Conservation (phyloP, 2,797 vertebrate species). For the Halcyon chelicuti region DNA sequence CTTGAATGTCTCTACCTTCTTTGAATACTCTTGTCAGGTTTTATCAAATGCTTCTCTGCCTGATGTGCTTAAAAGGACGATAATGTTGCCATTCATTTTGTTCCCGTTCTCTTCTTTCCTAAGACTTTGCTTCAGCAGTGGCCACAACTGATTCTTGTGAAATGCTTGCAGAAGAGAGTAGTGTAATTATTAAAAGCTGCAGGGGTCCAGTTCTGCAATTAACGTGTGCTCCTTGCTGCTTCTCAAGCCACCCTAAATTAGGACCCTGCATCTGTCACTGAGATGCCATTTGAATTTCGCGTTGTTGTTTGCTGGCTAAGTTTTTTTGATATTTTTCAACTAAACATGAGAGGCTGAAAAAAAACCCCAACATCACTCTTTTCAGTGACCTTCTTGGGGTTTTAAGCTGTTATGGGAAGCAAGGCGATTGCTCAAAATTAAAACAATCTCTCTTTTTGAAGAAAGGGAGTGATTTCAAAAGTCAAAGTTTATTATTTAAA, state of each 20-base stretch:
- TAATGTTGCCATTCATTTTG: background rate
- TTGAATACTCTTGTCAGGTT: background rate
- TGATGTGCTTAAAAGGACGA: background rate
- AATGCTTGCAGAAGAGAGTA: background rate
- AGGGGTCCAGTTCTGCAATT: background rate
- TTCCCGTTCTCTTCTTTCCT: background rate
- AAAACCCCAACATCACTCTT: background rate
- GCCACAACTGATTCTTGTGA: background rate
- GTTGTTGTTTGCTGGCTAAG: slow-evolving; percentile 3
- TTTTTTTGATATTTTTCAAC: background rate
- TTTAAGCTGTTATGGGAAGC: background rate
- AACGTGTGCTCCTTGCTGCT: background rate
- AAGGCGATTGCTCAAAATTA: slow-evolving; percentile 31
- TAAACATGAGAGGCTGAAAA: background rate
- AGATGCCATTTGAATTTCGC: background rate
- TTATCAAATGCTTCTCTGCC: background rate
- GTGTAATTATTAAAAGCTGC: background rate
- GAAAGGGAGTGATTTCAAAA: slow-evolving; percentile 17
- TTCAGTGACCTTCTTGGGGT: background rate
- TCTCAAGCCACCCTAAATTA: slow-evolving; percentile 14
- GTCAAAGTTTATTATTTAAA: slow-evolving; percentile 15
- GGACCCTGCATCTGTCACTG: background rate
- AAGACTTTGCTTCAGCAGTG: background rate
- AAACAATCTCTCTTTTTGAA: slow-evolving; percentile 39
- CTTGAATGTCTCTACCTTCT: background rate